Conservation (phyloP, 2,888 invertebrate genomes). For the Lymantria dispar region DNA sequence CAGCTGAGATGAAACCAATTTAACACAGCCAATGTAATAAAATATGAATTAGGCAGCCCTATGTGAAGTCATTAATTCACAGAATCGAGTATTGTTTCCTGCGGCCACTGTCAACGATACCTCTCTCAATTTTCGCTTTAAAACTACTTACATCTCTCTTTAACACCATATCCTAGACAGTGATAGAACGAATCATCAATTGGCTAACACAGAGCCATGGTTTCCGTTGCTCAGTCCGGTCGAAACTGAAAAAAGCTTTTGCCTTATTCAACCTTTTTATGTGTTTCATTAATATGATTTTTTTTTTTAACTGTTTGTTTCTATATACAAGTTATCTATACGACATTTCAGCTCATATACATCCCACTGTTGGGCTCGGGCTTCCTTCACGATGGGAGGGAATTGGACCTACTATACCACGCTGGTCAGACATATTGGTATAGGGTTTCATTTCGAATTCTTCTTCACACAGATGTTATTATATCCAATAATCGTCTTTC, state of each 20-base stretch:
- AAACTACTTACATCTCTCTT: slow-evolving; percentile 46
- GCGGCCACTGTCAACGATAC: slow-evolving; percentile 63
- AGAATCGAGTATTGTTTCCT: slow-evolving; percentile 80
- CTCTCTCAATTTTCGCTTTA: slow-evolving; percentile 70
- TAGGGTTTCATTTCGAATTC: too few species aligned
- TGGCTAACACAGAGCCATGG: slow-evolving; percentile 40
- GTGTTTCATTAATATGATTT: neutral
- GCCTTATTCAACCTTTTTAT: slow-evolving; percentile 37
- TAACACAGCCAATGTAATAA: too few species aligned
- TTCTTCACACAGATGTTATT: too few species aligned
- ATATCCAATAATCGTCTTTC: too few species aligned
- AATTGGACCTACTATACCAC: too few species aligned
- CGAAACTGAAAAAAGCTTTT: slow-evolving; percentile 67
- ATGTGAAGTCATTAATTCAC: slow-evolving; percentile 73
- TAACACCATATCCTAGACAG: slow-evolving; percentile 25
- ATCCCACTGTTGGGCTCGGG: too few species aligned
- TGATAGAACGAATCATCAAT: slow-evolving; percentile 39
- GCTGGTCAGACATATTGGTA: too few species aligned
- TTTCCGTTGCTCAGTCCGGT: slow-evolving; percentile 68
- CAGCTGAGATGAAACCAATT: too few species aligned
- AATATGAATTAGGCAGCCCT: slow-evolving; percentile 36
- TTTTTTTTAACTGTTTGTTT: too few species aligned
- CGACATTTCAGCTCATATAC: too few species aligned
- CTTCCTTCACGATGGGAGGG: too few species aligned
- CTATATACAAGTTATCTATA: too few species aligned